Base-by-base conservation (phyloP, 1,140 invertebrate genomes). In the Cydia amplana region DNA sequence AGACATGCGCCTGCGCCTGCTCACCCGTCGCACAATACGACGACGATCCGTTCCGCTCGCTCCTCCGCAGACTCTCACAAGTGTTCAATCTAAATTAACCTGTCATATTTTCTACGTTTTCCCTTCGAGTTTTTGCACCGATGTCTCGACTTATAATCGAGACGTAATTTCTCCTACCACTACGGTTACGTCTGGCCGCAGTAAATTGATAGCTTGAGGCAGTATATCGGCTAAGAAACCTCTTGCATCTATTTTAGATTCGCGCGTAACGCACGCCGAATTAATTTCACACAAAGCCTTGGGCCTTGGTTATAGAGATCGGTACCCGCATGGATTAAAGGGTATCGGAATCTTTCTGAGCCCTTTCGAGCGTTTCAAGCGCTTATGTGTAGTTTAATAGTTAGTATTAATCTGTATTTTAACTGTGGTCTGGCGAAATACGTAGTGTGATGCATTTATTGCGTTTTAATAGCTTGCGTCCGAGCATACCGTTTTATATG, bases 61-160 rank as follows among this genome's bases (percentile, higher is more conserved):
- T 82, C 82, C 81, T 86, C 83, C 85, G 85, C 82, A 80, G 82
- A 86, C 83, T 83, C 82, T 84, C 82, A 80, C 83, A 81, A 72
- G 77, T 80, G 78, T 78, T 87, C 82, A 87, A 86, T 83, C 82
- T 85, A 82, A 86, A 85, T 88, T 85, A 86, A 88, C 79, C 83
- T 86, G 87, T 89, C 87, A 86, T 84, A 85, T 88, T 85, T 86
- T 85, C 82, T 84, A 82, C 83, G 65, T 85, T 86, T 89, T 88
- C 83, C 79, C 80, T 74, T 60, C 74, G 74, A 81, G 78, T 82
- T 79, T 83, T 84, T 83, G 78, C 77, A 72, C 73, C 74, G 77
- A 60, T 46, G 80, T 79, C 77, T 79, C 77, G 81, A 80, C 82
- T 82, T 78, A 80, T 85, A 85, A 85, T 83, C 83, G 79, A 82